Evolutionary conservation across 1,140 invertebrate species (phyloP), one percentile per base, ranked within the genome.

Genomic region (Drosophila pachea): DNA sequence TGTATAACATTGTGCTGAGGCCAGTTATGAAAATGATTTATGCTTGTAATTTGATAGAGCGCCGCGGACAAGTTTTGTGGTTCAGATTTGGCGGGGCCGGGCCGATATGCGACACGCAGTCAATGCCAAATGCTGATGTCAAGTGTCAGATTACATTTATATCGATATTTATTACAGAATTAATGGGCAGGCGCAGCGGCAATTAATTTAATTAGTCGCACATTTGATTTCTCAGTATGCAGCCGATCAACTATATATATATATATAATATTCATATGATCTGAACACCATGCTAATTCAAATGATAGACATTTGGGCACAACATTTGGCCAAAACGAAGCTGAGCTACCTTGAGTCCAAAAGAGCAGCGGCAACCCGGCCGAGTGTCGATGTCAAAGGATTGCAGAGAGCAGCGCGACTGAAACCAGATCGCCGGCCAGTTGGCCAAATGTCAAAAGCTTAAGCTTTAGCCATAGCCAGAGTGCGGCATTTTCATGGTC

Each of bases 81-180:
- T n/a, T 55, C 43, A 31, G 53, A 50, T 56, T 52, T 50, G 33
- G 32, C 50, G 52, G 40, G 22, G 16, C 40, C 36, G 45, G 58
- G 66, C 60, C 71, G 74, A 49, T 43, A 71, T 49, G 56, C 64
- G 74, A 55, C 55, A 71, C 68, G 68, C 68, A 71, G 40, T 71
- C 68, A 71, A 83, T 84, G 79, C 79, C 79, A 84, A 84, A 84
- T 78, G 69, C 69, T 74, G 72, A 73, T 83, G 79, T 83, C 79
- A 83, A 83, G 79, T 83, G 79, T 83, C 79, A 83, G 79, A 83
- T 83, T 83, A 83, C 76, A 86, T 86, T 83, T 84, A 83, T 73
- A 74, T 79, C 55, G 73, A 83, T 83, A 83, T 83, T 83, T 83
- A 86, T 83, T 83, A 70, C 68, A 83, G 73, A 84, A 86, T 71